Conservation (phyloP, 2,797 vertebrate genomes). For the Acanthurus leucopareius region DNA sequence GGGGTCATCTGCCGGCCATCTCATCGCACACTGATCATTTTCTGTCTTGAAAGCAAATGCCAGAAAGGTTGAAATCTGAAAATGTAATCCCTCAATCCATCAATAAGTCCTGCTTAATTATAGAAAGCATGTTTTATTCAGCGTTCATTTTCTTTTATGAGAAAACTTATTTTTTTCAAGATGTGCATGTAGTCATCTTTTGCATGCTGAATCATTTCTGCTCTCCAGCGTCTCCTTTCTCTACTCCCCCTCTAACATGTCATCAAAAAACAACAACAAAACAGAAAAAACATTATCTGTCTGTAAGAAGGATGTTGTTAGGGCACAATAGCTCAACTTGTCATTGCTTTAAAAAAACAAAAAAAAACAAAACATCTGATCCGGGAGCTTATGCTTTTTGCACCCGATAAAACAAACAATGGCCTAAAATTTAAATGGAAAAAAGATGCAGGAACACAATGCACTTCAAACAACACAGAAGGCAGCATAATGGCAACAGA, state of each 20-base stretch:
- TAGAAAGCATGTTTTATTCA: conserved; percentile 26
- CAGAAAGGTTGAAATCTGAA: conserved; percentile 36
- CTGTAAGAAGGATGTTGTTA: conserved; percentile 44
- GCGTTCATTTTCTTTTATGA: conserved; percentile 30
- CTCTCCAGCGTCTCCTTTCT: conserved; percentile 14
- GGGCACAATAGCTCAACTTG: conserved; percentile 28
- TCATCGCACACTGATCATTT: neutral
- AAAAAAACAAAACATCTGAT: neutral
- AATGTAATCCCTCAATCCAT: conserved; percentile 46
- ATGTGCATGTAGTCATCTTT: conserved; percentile 35
- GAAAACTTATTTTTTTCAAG: conserved; percentile 37
- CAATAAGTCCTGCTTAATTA: conserved; percentile 34
- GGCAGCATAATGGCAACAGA: conserved; percentile 21
- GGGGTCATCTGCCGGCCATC: conserved; percentile 56
- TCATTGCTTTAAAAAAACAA: conserved; percentile 9
- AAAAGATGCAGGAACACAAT: conserved; percentile 4
- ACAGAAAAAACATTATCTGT: conserved; percentile 8
- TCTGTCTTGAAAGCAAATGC: neutral
- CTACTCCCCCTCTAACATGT: conserved; percentile 8
- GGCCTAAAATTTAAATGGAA: neutral
- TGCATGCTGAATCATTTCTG: conserved; percentile 42
- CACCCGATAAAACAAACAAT: conserved; percentile 28
- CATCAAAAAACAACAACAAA: conserved; percentile 25
- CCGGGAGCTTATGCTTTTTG: conserved; percentile 40
- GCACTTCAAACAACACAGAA: neutral